phyloP scores from a whole-genome alignment of 1,140 invertebrate species.

The Trialeurodes vaporariorum region DNA sequence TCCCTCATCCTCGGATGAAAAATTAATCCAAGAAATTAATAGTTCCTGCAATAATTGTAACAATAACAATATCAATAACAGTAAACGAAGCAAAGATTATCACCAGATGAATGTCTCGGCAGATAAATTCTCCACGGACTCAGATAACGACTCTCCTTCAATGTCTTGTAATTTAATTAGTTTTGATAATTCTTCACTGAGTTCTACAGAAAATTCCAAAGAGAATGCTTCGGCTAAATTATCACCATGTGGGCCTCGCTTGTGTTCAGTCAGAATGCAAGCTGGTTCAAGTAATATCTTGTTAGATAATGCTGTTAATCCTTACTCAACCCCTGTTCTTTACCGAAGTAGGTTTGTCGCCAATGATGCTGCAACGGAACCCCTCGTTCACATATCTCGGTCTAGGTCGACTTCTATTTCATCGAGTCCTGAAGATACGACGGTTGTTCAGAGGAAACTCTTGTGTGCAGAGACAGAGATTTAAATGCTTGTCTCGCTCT shows the following conservation, averaged over 20 bases:
- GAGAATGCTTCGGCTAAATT: background rate
- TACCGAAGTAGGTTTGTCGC: constrained; percentile 21
- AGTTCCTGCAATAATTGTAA: background rate
- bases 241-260: constrained; percentile 44
- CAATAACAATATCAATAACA: background rate
- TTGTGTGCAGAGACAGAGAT: constrained; percentile 9
- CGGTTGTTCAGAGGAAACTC: background rate
- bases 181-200: background rate
- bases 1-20: background rate
- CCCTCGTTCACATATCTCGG: constrained; percentile 15
- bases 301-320: constrained; percentile 48
- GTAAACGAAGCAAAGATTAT: background rate
- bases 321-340: constrained; percentile 22
- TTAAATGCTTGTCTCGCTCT: too few species aligned
- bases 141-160: background rate
- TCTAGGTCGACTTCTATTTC: constrained; percentile 6
- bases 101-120: background rate
- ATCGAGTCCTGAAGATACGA: background rate
- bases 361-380: constrained; percentile 13
- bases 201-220: background rate
- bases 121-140: background rate
- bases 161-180: background rate
- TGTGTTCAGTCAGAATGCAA: constrained; percentile 57
- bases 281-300: constrained; percentile 63
- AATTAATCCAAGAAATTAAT: background rate